Base-by-base conservation (phyloP, 2,113 vertebrate species). In the Pygoscelis antarcticus region DNA sequence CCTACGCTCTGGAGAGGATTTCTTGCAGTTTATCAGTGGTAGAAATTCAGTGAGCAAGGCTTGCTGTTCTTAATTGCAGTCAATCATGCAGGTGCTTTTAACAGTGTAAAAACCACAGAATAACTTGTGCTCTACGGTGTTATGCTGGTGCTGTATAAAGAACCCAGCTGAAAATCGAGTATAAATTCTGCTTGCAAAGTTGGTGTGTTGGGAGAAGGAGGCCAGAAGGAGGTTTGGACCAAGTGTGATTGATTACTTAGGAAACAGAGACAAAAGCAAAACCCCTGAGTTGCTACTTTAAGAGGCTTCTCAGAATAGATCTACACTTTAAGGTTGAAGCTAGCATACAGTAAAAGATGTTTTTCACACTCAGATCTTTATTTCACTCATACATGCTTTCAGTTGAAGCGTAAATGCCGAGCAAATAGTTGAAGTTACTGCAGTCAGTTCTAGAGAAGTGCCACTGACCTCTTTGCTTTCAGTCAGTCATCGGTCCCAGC, bases 401-500 rank as follows among this genome's bases (percentile, higher is more conserved):
- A 87, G 32, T 74, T 94, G 40, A 78, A 97, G 97, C 97, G 91
- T 98, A 98, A 98, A 93, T 95, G 94, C 81, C 70, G 49, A 97
- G 68, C 64, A 82, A 5, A 44, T 88, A 91, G 64, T 87, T 69
- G 83, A 95, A 87, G 88, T 97, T 51, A 87, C 96, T 91, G 96
- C 96, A 4, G 90, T 96, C 80, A 90, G 95, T 96, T 97, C 86
- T 96, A 92, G 93, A 46, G 96, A 98, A 80, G 95, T 97, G 92
- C 97, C 97, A 96, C 94, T 98, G 93, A 97, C 89, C 82, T 98
- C 97, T 97, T 96, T 97, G 11, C 96, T 98, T 98, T 94, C 98
- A 97, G 98, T 99, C 90, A 98, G 98, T 69, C 99, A 98, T 91
- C 98, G 98, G 79, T 98, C 98, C 81, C 98, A 98, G 97, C 98